Base-by-base conservation (phyloP, 2,888 invertebrate genomes). In the Axea sp. region DNA sequence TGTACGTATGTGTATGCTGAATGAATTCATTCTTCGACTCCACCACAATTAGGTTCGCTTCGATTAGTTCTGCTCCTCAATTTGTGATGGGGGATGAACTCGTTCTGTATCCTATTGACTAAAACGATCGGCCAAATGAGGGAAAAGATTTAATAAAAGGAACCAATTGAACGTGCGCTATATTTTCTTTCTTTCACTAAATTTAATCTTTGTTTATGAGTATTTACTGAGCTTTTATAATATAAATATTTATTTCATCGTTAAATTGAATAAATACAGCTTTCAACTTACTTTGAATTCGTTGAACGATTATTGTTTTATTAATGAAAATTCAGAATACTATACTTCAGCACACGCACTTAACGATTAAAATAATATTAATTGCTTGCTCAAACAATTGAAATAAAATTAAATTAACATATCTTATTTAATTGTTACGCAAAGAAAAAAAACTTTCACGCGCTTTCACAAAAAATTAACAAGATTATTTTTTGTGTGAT, bases 51-150 rank as follows among this genome's bases (percentile, higher is more conserved):
- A 59, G 59, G 19, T 60, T 68, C 43, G 53, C 7, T 68, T 68
- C 59, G 68, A 69, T 69, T 69, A 69, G 60, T 69, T 69, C 35
- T 45, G 37, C 45, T 37, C 45, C 45, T 60, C 37, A 45, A 60
- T 60, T 69, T 53, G 59, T 30, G 45, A 45, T 37, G 37, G 17
- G 47, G 68, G 43, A 53, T 45, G 47, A 62, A 37, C 41, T 62
- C 30, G 39, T 62, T 57, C 47, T 39, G 71, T 45, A 45, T n/a
- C 62, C 60, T 37, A 55, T 62, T 53, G 62, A 55, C 49, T 64
- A 49, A 57, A 72, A 64, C 45, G 64, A 64, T 51, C 39, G 49
- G 28, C 57, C 35, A 47, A 72, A 72, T 31, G 45, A 60, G 28
- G 37, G 26, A 33, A 33, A 64, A 49, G 71, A 72, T 55, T 71